phyloP scores from a whole-genome alignment of 2,797 vertebrate genomes.

The Anas capensis region DNA sequence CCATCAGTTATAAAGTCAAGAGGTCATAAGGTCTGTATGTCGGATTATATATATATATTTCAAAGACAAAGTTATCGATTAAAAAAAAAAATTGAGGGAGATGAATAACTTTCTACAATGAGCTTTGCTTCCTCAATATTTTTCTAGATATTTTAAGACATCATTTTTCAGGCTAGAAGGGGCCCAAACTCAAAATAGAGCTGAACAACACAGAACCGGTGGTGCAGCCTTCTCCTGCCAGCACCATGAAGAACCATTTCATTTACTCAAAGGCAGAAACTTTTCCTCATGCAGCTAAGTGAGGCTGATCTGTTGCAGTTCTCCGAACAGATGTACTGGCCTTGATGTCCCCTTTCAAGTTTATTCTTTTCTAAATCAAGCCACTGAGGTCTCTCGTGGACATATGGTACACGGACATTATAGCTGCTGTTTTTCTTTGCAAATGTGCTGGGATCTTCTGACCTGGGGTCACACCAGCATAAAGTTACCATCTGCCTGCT shows the following conservation, averaged over 20 bases:
- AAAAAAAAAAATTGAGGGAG: background rate
- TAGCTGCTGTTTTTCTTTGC: background rate
- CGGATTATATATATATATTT: background rate
- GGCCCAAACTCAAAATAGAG: background rate
- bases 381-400: slow-evolving; percentile 20
- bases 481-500: slow-evolving; percentile 48
- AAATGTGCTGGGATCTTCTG: slow-evolving; percentile 6
- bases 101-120: background rate
- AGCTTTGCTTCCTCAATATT: background rate
- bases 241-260: background rate
- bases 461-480: slow-evolving; percentile 47
- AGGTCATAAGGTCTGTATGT: background rate
- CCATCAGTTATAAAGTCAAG: background rate
- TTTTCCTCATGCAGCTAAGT: background rate
- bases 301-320: slow-evolving; percentile 25
- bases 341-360: slow-evolving; percentile 55
- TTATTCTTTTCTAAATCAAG: slow-evolving; percentile 31
- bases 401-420: background rate
- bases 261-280: background rate
- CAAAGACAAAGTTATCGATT: background rate
- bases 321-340: slow-evolving; percentile 28
- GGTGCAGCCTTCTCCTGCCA: background rate
- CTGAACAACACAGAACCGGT: fast-evolving
- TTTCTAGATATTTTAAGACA: background rate
- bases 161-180: background rate